Percentiles rank a stretch among this genome's conserved stretches.
Conservation (phyloP, 2,797 vertebrate genomes). For the Danionella dracula region DNA sequence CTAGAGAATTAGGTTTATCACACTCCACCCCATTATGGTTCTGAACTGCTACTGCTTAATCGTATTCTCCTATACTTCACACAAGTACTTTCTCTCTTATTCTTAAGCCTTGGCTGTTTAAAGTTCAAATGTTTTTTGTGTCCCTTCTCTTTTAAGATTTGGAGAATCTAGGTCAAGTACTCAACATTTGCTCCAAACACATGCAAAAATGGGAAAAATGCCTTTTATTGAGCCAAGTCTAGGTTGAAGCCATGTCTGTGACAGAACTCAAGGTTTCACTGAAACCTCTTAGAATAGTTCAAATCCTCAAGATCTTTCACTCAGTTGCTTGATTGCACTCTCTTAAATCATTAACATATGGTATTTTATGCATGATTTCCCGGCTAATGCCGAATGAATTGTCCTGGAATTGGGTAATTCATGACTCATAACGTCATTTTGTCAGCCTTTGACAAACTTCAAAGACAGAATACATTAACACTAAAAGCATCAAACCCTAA, state of each 20-base stretch:
- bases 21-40: too few species aligned
- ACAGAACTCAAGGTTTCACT: slow-evolving; percentile 53
- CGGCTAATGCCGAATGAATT: not conserved
- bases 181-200: slow-evolving; percentile 20
- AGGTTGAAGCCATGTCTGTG: slow-evolving; percentile 63
- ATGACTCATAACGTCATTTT: not conserved
- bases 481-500: not conserved
- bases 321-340: not conserved
- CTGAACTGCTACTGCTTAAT: too few species aligned
- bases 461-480: not conserved
- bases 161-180: slow-evolving; percentile 53
- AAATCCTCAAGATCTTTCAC: not conserved
- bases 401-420: not conserved
- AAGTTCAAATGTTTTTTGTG: slow-evolving; percentile 60
- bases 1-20: too few species aligned
- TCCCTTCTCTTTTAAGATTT: slow-evolving; percentile 44
- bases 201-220: slow-evolving; percentile 61
- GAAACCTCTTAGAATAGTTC: not conserved
- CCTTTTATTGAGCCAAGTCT: slow-evolving; percentile 61
- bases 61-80: not conserved
- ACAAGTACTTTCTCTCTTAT: slow-evolving; percentile 34
- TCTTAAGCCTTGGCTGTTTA: slow-evolving; percentile 47
- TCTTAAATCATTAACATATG: not conserved
- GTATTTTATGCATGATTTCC: not conserved
- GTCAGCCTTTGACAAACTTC: not conserved